Evolutionary conservation across 1,140 invertebrate species (phyloP).

Genomic region (Caerostris extrusa): DNA sequence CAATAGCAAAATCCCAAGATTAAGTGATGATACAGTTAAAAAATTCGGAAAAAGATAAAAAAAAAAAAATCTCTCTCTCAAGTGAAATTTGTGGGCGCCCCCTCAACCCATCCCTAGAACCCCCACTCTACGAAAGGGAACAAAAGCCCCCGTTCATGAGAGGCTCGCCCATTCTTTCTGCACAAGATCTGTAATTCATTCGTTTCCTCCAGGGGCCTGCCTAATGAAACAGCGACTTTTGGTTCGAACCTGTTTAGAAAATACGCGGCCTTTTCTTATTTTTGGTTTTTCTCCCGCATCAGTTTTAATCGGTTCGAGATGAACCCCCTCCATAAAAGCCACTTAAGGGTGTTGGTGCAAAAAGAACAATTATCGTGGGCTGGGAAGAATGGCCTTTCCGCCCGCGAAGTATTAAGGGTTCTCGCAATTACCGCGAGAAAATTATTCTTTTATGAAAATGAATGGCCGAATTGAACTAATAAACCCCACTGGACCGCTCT

Average conservation of each 20-base stretch:
- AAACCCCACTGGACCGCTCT: neutral
- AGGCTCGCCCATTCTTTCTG: conserved; percentile 14
- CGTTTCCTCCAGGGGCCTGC: neutral
- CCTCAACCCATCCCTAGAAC: conserved; percentile 13
- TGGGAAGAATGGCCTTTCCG: neutral
- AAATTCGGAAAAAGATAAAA: too few relatives aligned
- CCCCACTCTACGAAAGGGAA: conserved; percentile 25
- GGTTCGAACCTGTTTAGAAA: conserved; percentile 52
- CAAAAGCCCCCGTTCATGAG: neutral
- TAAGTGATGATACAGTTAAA: too few relatives aligned
- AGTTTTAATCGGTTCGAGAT: neutral
- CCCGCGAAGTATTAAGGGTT: neutral
- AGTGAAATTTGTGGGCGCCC: too few relatives aligned
- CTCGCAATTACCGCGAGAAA: neutral
- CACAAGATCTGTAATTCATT: conserved; percentile 69
- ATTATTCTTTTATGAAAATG: conserved; percentile 43
- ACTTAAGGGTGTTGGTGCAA: neutral
- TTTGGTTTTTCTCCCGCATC: neutral
- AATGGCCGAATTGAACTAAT: conserved; percentile 21
- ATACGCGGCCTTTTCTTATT: neutral
- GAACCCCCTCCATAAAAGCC: neutral
- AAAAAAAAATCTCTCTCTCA: too few relatives aligned
- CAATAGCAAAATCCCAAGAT: too few relatives aligned
- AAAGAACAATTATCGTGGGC: neutral
- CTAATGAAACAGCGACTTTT: conserved; percentile 24